Evolutionary conservation across 1,140 invertebrate species (phyloP).

Genomic region (Cardiocondyla obscurior): DNA sequence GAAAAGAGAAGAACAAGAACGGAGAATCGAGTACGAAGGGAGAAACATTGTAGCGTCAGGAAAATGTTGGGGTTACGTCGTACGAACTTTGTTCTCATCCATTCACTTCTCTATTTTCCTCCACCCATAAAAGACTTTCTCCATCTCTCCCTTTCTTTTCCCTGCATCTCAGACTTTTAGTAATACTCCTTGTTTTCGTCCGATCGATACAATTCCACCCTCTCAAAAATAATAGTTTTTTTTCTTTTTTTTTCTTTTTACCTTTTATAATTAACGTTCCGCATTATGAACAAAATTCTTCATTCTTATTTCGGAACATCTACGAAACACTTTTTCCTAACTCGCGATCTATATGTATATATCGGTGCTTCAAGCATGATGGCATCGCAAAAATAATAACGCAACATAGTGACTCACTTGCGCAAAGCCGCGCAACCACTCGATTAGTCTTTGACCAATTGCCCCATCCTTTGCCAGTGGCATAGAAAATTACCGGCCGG

Average conservation of each 20-base stretch:
- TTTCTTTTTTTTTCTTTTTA: no score
- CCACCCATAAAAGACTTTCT: constrained; percentile 63
- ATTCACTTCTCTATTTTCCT: constrained; percentile 64
- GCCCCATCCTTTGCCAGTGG: neutral
- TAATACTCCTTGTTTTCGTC: constrained; percentile 14
- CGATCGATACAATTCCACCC: constrained; percentile 56
- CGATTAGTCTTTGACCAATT: constrained; percentile 30
- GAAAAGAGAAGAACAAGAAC: constrained; percentile 57
- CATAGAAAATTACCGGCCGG: constrained; percentile 53
- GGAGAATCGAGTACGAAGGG: constrained; percentile 51
- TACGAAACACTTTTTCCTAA: neutral
- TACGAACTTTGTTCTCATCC: constrained; percentile 59
- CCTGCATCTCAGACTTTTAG: constrained; percentile 25
- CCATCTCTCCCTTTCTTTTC: neutral
- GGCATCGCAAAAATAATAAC: neutral
- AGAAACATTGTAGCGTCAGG: constrained; percentile 62
- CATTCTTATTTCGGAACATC: neutral
- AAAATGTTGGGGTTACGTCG: constrained; percentile 67
- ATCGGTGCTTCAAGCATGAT: neutral
- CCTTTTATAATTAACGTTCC: no score
- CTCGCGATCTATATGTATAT: neutral
- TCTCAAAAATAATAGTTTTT: constrained; percentile 11
- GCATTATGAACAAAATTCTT: neutral
- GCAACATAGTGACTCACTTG: constrained; percentile 8
- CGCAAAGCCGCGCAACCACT: constrained; percentile 2